Percentiles rank a stretch among this genome's conserved stretches.
phyloP scores from a whole-genome alignment of 2,888 invertebrate genomes.

The Pseudococcus longispinus region DNA sequence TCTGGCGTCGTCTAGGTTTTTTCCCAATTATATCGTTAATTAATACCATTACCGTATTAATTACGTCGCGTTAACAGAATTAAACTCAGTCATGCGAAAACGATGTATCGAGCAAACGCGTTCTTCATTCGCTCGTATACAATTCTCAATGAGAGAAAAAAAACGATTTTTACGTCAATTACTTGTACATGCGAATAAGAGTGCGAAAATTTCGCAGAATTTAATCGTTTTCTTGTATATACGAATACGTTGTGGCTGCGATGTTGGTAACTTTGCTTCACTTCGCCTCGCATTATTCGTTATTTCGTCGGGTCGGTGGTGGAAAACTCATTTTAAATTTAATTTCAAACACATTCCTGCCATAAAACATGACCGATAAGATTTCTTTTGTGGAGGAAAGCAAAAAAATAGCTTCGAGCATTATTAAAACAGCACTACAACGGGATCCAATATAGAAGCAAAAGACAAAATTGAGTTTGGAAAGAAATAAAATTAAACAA shows the following conservation, averaged over 20 bases:
- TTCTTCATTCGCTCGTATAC: not conserved
- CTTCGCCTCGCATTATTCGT: not conserved
- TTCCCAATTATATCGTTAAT: not conserved
- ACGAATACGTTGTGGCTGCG: not conserved
- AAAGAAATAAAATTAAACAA: conserved; percentile 47
- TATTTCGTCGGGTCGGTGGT: not conserved
- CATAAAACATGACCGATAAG: conserved; percentile 30
- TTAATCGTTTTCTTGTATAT: not conserved
- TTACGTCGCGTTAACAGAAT: conserved; percentile 1
- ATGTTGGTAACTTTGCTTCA: not conserved
- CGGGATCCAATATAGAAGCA: conserved; percentile 12
- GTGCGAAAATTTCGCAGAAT: not conserved
- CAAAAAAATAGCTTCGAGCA: not conserved
- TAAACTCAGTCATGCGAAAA: not conserved
- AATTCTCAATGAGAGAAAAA: not conserved
- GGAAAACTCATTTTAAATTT: conserved; percentile 25
- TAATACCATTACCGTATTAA: conserved; percentile 4
- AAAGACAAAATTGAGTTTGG: conserved; percentile 35
- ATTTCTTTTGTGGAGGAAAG: not conserved
- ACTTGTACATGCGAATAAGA: not conserved
- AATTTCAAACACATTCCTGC: conserved; percentile 19
- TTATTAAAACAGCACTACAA: conserved; percentile 31
- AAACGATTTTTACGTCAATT: not conserved
- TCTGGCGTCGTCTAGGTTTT: not conserved
- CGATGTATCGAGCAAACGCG: not conserved